Conservation (phyloP, 2,797 vertebrate species). For the Pangasius djambal region DNA sequence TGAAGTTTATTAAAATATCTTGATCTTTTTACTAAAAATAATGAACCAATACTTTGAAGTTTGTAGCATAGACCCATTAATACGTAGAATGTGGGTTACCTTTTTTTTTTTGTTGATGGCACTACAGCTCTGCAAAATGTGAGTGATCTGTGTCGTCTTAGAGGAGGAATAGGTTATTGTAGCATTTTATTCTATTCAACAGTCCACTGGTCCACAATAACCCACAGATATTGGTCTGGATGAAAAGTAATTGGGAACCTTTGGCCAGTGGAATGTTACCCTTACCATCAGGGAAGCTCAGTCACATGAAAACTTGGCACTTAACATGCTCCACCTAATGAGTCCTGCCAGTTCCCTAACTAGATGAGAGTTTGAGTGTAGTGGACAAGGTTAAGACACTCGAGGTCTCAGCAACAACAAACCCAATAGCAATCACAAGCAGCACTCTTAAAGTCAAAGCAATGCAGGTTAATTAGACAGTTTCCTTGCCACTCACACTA, state of each 20-base stretch:
- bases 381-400: constrained; percentile 67
- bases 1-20: background rate
- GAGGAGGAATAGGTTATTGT: background rate
- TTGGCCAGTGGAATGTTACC: constrained; percentile 40
- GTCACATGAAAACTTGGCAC: constrained; percentile 17
- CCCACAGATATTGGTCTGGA: background rate
- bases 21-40: background rate
- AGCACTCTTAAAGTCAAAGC: constrained; percentile 60
- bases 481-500: constrained; percentile 62
- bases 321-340: constrained; percentile 57
- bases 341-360: constrained; percentile 56
- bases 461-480: constrained; percentile 74
- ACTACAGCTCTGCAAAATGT: background rate
- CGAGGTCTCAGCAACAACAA: constrained; percentile 61
- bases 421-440: constrained; percentile 62
- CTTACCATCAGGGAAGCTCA: constrained; percentile 21
- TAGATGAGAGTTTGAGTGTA: constrained; percentile 67
- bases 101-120: background rate
- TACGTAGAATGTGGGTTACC: background rate
- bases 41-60: background rate
- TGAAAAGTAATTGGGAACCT: constrained; percentile 26
- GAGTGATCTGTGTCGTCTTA: background rate
- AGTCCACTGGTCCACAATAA: constrained; percentile 21
- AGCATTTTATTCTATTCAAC: background rate
- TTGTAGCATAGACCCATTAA: background rate